Evolutionary conservation across 1,140 invertebrate species (phyloP).

Genomic region (Geopemphigus sp.): DNA sequence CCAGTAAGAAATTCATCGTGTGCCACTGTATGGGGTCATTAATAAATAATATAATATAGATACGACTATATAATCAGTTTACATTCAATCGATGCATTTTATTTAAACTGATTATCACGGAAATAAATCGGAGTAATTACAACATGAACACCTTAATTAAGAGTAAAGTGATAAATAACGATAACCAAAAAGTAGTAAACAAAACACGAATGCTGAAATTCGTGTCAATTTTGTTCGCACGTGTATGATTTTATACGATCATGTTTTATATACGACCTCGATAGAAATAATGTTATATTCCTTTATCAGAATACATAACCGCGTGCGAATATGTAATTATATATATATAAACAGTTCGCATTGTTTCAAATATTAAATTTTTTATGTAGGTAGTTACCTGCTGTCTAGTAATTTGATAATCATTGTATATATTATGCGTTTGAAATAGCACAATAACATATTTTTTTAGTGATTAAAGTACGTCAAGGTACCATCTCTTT

Average conservation of each 20-base stretch:
- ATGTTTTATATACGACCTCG: not conserved
- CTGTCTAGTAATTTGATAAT: not conserved
- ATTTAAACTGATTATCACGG: not conserved
- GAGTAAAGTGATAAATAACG: not conserved
- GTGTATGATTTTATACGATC: not conserved
- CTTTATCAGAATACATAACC: not conserved
- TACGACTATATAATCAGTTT: conserved; percentile 1
- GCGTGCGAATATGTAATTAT: not conserved
- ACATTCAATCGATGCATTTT: not conserved
- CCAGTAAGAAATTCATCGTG: too few species aligned
- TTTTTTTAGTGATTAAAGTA: not conserved
- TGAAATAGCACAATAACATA: not conserved
- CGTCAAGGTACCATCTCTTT: too few species aligned
- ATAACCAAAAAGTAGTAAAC: conserved; percentile 22
- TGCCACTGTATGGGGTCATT: too few species aligned
- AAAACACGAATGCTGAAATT: not conserved
- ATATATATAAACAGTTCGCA: not conserved
- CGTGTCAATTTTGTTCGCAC: not conserved
- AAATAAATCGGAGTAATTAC: not conserved
- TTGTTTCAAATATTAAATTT: too few species aligned
- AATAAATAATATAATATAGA: too few species aligned
- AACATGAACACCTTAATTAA: not conserved
- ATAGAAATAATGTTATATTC: not conserved
- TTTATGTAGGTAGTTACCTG: too few species aligned
- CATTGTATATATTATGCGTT: not conserved